phyloP scores from a whole-genome alignment of 35 echinoderm and acorn worm species.

The Amphiura filiformis region DNA sequence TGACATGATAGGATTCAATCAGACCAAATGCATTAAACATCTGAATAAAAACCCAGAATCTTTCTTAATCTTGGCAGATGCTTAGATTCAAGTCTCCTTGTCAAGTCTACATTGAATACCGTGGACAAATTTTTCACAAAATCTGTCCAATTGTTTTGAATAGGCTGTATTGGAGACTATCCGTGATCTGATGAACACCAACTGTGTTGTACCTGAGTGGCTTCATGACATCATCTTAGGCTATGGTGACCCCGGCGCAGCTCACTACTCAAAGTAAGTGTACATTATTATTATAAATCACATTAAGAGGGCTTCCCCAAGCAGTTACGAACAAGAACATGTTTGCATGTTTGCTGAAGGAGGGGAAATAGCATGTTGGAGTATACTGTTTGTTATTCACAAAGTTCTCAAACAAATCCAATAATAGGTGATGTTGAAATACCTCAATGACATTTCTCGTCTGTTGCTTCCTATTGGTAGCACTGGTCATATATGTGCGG shows the following conservation, averaged over 20 bases:
- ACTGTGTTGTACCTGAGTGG: conserved; percentile 99
- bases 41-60: too few relatives aligned
- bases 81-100: too few relatives aligned
- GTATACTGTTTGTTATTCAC: neutral
- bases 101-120: too few relatives aligned
- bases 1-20: neutral
- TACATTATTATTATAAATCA: too few relatives aligned
- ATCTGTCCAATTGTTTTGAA: neutral
- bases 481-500: too few relatives aligned
- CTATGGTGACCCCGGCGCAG: conserved; percentile 95
- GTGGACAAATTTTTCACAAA: too few relatives aligned
- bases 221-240: conserved; percentile 95
- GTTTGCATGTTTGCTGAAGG: neutral
- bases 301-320: too few relatives aligned
- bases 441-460: neutral
- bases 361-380: neutral
- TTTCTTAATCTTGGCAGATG: too few relatives aligned
- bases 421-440: neutral
- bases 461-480: too few relatives aligned
- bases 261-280: conserved; percentile 91
- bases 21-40: neutral
- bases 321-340: too few relatives aligned
- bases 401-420: neutral
- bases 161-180: conserved; percentile 98
- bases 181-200: conserved; percentile 94